These are phyloP conservation scores for Acronicta psi DNA, from an alignment of 2,888 invertebrate species.

Conservation along the genomic window DNA sequence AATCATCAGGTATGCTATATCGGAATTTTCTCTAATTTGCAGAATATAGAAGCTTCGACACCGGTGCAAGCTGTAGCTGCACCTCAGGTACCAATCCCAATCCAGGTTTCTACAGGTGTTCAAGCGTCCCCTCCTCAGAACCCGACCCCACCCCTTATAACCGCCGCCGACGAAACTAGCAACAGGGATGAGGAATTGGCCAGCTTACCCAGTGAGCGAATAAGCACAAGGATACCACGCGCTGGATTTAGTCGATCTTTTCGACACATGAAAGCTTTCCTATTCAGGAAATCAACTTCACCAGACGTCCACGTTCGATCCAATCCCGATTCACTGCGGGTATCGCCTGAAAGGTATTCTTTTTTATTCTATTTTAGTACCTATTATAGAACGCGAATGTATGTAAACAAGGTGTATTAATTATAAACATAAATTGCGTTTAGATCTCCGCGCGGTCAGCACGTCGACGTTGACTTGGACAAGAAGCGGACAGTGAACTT, in stretches of 20 bases:
- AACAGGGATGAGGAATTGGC: slow-evolving; percentile 54
- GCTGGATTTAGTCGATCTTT: slow-evolving; percentile 73
- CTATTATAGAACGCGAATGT: not conserved
- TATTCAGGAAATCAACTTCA: slow-evolving; percentile 63
- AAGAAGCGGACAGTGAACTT: slow-evolving; percentile 79
- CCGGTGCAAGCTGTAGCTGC: slow-evolving; percentile 14
- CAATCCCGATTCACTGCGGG: slow-evolving; percentile 64
- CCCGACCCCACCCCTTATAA: slow-evolving; percentile 11
- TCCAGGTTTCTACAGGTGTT: slow-evolving; percentile 46
- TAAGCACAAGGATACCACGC: slow-evolving; percentile 68
- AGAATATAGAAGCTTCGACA: slow-evolving; percentile 66
- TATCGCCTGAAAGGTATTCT: slow-evolving; percentile 70
- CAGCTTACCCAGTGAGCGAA: slow-evolving; percentile 49
- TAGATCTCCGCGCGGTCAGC: slow-evolving; percentile 66
- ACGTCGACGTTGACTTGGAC: slow-evolving; percentile 61
- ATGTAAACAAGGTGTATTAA: not conserved
- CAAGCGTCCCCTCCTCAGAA: slow-evolving; percentile 43
- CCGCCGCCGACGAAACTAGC: slow-evolving; percentile 28
- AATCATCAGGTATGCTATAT: not conserved
- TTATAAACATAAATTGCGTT: not conserved
- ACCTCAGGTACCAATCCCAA: slow-evolving; percentile 38
- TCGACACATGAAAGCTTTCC: slow-evolving; percentile 69
- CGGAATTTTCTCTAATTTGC: slow-evolving; percentile 15
- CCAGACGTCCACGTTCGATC: slow-evolving; percentile 55
- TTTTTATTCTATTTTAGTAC: not conserved